Conservation (phyloP, 2,888 invertebrate species). For the Perizoma flavofasciatum region DNA sequence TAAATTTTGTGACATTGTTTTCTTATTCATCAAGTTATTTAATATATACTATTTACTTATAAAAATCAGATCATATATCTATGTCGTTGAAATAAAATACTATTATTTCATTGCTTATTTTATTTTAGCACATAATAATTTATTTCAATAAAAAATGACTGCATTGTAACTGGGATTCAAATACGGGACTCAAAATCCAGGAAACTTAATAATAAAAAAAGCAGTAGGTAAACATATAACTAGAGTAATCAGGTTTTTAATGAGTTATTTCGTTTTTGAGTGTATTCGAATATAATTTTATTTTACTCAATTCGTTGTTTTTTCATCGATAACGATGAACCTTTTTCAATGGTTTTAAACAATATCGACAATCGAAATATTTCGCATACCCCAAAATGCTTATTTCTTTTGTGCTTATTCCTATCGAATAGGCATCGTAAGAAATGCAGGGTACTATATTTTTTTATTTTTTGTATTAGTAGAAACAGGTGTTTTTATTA, state of each 20-base stretch:
- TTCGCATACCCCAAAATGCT: constrained; percentile 22
- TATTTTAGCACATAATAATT: constrained; percentile 39
- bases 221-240: too few species aligned
- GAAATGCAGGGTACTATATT: constrained; percentile 41
- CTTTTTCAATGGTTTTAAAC: constrained; percentile 14
- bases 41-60: constrained; percentile 49
- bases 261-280: constrained; percentile 13
- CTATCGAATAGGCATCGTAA: constrained; percentile 57
- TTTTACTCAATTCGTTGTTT: constrained; percentile 17
- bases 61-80: constrained; percentile 67
- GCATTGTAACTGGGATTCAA: constrained; percentile 45
- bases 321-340: constrained; percentile 21
- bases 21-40: constrained; percentile 40
- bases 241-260: neutral
- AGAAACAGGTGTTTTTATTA: neutral
- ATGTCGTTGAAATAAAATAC: constrained; percentile 46
- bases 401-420: constrained; percentile 55
- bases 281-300: constrained; percentile 3
- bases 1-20: constrained; percentile 57
- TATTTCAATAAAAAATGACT: constrained; percentile 55
- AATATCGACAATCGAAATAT: constrained; percentile 27
- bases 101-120: constrained; percentile 43
- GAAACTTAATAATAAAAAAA: constrained; percentile 15
- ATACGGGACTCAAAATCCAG: constrained; percentile 34
- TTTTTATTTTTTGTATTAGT: constrained; percentile 14